Base-by-base conservation (phyloP, 2,113 vertebrate species). In the Lipophrys pholis region DNA sequence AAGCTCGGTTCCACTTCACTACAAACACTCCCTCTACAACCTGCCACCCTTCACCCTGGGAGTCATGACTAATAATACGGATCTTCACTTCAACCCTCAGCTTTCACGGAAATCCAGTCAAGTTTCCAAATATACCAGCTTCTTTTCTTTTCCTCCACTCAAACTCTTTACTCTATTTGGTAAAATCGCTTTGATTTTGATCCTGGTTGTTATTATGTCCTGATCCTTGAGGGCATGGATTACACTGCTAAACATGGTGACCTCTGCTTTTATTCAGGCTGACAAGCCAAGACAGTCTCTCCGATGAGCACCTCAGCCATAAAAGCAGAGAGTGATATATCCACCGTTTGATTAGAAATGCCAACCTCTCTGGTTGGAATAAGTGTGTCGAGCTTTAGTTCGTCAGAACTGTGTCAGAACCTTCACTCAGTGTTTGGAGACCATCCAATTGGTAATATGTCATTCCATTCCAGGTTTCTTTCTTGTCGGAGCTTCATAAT, bases 81-180 rank as follows among this genome's bases (percentile, higher is more conserved):
- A 42, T 38, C 42, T 59, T 49, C 46, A 41, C 54, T 7, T 58
- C 66, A 48, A 57, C 53, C 45, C 45, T 54, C 46, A 59, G 45
- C 55, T 59, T 2, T 51, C 55, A 43, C 51, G 51, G 45, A 70
- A 59, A 59, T 59, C 54, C 7, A 6, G 53, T 21, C 63, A 54
- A 46, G 48, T 46, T 36, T 46, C 42, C 36, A 6, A 65, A 69
- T 40, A 57, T 10, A 49, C 36, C 35, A 40, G 11, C 21, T 30
- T 30, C 21, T 30, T 30, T 57, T 49, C 43, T 54, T 41, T 39
- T n/a, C 36, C 30, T 15, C 35, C 49, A 7, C 21, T 58, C n/a
- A 21, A 39, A 43, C 43, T 57, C 36, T 42, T 30, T 30, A 30
- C 21, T 30, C 49, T 39, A 53, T 53, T 53, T 30, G 15, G 49